Percentiles rank a stretch among this genome's conserved stretches.
Evolutionary conservation across 1,140 invertebrate species (phyloP).

Genomic region (Rhysida immarginata): DNA sequence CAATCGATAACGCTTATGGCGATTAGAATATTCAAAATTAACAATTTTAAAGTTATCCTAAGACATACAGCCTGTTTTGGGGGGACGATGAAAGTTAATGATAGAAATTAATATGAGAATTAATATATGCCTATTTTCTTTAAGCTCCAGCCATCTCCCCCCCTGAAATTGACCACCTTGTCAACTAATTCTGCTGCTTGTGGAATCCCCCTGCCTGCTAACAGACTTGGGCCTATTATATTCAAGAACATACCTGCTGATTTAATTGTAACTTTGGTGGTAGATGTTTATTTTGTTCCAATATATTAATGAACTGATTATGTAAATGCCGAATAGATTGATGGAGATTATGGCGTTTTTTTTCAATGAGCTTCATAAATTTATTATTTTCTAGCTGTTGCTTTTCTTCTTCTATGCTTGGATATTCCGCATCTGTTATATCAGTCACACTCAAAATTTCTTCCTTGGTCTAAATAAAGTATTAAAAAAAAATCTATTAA

Average conservation of each 20-base stretch:
- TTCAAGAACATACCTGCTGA: not conserved
- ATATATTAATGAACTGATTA: not conserved
- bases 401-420: constrained; percentile 51
- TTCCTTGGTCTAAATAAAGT: not conserved
- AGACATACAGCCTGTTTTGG: too few relatives aligned
- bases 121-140: too few relatives aligned
- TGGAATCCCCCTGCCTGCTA: too few relatives aligned
- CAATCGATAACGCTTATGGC: too few relatives aligned
- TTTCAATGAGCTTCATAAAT: constrained; percentile 37
- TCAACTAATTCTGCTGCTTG: too few relatives aligned
- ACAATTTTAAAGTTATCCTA: too few relatives aligned
- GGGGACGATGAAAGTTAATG: too few relatives aligned
- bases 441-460: constrained; percentile 27
- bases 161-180: too few relatives aligned
- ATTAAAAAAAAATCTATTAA: not conserved
- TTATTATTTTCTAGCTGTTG: constrained; percentile 40
- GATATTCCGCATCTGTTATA: constrained; percentile 38
- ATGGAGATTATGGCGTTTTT: constrained; percentile 28
- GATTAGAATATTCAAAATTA: too few relatives aligned
- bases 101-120: too few relatives aligned
- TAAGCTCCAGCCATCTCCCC: too few relatives aligned
- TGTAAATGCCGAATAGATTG: not conserved
- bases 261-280: not conserved
- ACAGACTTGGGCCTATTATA: too few relatives aligned
- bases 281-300: not conserved